A percentile compares a stretch with the other conserved stretches of the same genome.
These are phyloP conservation scores for Cephus spinipes DNA, from an alignment of 2,888 invertebrate species.

Conservation along the genomic window DNA sequence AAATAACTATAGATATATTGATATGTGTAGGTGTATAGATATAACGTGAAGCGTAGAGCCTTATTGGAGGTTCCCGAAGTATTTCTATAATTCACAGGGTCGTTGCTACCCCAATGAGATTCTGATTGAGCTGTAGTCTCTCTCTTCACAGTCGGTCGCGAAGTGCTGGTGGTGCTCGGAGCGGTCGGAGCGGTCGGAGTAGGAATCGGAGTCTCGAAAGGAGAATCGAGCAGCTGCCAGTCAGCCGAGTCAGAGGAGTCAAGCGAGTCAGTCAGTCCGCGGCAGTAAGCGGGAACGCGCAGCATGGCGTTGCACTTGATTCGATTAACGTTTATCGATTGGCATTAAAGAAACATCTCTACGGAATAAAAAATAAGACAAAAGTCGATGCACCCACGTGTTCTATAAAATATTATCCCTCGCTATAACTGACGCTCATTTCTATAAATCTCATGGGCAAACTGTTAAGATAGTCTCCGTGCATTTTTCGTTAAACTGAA, in stretches of 20 bases:
- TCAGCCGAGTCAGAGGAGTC: slow-evolving; percentile 6
- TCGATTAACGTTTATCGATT: neutral
- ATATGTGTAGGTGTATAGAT: neutral
- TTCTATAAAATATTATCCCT: neutral
- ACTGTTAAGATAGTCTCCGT: neutral
- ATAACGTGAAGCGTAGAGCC: neutral
- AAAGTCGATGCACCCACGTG: neutral
- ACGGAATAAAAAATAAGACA: neutral
- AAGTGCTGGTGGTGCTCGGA: neutral
- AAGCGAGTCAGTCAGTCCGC: slow-evolving; percentile 52
- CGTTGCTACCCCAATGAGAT: neutral
- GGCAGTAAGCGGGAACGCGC: slow-evolving; percentile 40
- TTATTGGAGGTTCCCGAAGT: neutral
- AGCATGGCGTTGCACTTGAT: slow-evolving; percentile 5
- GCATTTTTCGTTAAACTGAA: neutral
- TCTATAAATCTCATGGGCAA: neutral
- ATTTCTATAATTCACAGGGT: neutral
- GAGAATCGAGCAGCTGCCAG: slow-evolving; percentile 4
- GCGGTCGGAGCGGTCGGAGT: neutral
- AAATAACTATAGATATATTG: neutral
- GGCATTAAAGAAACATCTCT: neutral
- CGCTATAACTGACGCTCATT: neutral
- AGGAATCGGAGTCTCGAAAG: slow-evolving; percentile 2
- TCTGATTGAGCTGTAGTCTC: neutral
- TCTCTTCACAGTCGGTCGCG: neutral